Evolutionary conservation across 2,797 vertebrate genomes (phyloP), one percentile per base, ranked within the genome.

Genomic region (Eleutherodactylus coqui): DNA sequence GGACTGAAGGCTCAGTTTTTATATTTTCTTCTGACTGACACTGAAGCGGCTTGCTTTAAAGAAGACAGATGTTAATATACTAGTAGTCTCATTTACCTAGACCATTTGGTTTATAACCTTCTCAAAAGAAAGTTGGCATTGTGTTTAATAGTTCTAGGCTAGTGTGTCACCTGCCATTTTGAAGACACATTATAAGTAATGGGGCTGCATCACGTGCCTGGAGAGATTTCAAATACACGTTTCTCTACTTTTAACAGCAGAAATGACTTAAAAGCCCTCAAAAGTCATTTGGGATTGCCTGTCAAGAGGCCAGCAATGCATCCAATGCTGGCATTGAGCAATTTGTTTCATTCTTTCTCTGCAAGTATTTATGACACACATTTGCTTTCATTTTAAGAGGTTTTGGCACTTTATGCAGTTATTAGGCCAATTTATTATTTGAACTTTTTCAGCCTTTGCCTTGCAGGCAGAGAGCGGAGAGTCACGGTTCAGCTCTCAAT

Each of bases 341-440:
- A 84, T 80, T 81, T 76, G 67, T 69, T 76, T 80, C 75, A 62
- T 85, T 80, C 38, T 83, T 77, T 79, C 34, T 75, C 36, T 85
- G 82, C 53, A 84, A 85, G 77, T 75, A 85, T 87, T 86, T 86
- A 86, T 86, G 85, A 86, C 79, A 86, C 79, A 86, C 85, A 83
- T 86, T 86, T 86, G 73, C 85, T 86, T 85, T 87, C 82, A 87
- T 87, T 87, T 87, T 87, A 87, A 87, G 47, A 62, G 70, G 55
- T 75, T 80, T 81, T 87, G 86, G 77, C 86, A 81, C 70, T 79
- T 87, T 49, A 72, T 85, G 29, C 58, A 32, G 70, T 77, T 73
- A 69, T 84, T 87, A 84, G 69, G 69, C 77, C 86, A 84, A 85
- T 87, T 81, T 85, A 87, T 87, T 79, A 87, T 87, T 85, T 87